Evolutionary conservation across 2,888 invertebrate species (phyloP).

Genomic region (Caenorhabditis sinica): DNA sequence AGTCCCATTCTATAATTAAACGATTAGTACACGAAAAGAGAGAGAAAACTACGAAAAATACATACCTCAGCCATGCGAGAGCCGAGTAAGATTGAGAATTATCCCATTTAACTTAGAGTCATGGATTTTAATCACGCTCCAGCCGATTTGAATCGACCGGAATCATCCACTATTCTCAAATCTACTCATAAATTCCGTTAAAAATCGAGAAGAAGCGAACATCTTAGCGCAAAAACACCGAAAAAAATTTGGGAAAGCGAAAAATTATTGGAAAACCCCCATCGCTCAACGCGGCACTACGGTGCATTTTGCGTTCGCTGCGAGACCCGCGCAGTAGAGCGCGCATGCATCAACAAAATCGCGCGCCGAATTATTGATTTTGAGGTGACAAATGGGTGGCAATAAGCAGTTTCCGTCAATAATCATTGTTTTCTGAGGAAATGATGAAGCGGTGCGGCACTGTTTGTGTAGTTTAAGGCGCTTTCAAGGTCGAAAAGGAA

Average conservation of each 20-base stretch:
- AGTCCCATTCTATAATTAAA: conserved; percentile 76
- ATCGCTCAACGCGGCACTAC: conserved; percentile 9
- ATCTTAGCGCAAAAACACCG: conserved; percentile 31
- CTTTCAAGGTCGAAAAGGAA: too few species aligned
- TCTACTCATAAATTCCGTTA: conserved; percentile 58
- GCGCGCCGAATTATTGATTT: neutral
- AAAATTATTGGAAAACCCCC: conserved; percentile 33
- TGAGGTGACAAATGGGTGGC: neutral
- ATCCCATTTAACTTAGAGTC: conserved; percentile 61
- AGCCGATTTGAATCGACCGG: conserved; percentile 42
- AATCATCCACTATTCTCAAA: conserved; percentile 72
- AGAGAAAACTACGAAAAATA: conserved; percentile 51
- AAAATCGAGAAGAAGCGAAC: conserved; percentile 40
- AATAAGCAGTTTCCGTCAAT: neutral
- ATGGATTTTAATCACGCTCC: conserved; percentile 68
- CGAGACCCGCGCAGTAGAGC: conserved; percentile 62
- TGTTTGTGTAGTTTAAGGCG: too few species aligned
- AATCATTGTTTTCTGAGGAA: too few species aligned
- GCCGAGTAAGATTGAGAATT: conserved; percentile 72
- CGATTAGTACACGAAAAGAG: conserved; percentile 8
- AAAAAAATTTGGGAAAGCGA: conserved; percentile 61
- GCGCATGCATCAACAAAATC: conserved; percentile 23
- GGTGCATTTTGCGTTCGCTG: conserved; percentile 36
- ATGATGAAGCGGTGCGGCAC: too few species aligned
- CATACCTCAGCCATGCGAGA: conserved; percentile 66